Evolutionary conservation across 2,888 invertebrate genomes (phyloP), one percentile per base, ranked within the genome.

Genomic region (Marasmarcha lunaedactyla): DNA sequence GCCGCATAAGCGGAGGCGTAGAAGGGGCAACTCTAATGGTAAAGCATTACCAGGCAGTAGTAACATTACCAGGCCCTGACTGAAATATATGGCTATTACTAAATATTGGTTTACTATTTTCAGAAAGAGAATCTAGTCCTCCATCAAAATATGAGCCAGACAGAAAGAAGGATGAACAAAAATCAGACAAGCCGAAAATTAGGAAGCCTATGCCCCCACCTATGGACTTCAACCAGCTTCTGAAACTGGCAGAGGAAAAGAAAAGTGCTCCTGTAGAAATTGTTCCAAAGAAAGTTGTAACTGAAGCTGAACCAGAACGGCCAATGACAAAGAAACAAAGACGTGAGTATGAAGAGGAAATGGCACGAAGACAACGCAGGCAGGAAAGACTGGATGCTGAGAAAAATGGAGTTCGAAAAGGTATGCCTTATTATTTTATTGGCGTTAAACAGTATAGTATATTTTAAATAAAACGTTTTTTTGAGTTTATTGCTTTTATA

Each of bases 241-340:
- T 96, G 2, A 92, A 93, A 69, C 72, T 95, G 5, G 95, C 95
- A 0, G 92, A 91, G 51, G 88, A 92, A 57, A 94, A 94, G 59
- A 94, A 94, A 48, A 86, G 88, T 62, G 92, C 94, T 59, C 94
- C 94, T 0, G 63, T 94, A 1, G 84, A 88, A 15, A 55, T 61
- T 5, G 62, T 45, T 4, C 51, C 62, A 5, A 73, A 73, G 46
- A 68, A 45, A 33, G 49, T 42, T 6, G 47, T 52, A 0, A 63
- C 88, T 42, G 84, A 86, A 45, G 76, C 84, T 13, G 88, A 89
- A 43, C 84, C 86, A 0, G 93, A 92, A 48, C 84, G 92, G 34
- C 81, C 89, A 9, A 88, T 95, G 84, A 95, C 95, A 0, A 92
- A 92, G 50, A 91, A 89, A 50, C 94, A 95, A 57, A 92, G 87